phyloP scores from a whole-genome alignment of 2,797 vertebrate genomes.

The Enteromius fasciolatus region DNA sequence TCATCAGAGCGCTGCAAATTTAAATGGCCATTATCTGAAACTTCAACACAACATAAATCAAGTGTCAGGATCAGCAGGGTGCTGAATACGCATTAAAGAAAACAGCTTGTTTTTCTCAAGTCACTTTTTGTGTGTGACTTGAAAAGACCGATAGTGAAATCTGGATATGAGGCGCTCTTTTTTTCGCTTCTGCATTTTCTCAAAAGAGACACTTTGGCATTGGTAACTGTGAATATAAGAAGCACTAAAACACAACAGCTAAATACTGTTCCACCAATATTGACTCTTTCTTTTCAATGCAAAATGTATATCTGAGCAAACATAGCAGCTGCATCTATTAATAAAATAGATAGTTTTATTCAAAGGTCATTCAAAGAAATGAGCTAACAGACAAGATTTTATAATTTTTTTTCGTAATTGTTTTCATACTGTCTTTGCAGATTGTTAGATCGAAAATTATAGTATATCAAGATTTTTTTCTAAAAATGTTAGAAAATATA shows the following conservation, averaged over 20 bases:
- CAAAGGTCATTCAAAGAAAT: not conserved
- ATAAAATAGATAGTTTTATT: not conserved
- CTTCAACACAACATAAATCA: slow-evolving; percentile 52
- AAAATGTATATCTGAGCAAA: not conserved
- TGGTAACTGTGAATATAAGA: not conserved
- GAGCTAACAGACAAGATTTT: not conserved
- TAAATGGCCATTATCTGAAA: slow-evolving; percentile 29
- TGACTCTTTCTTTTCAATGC: no score
- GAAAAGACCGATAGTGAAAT: not conserved
- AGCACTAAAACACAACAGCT: slow-evolving; percentile 15
- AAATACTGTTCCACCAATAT: slow-evolving; percentile 3
- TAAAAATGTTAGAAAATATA: no score
- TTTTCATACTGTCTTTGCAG: not conserved
- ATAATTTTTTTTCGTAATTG: not conserved
- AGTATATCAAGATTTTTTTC: not conserved
- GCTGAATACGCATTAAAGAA: not conserved
- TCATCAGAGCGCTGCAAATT: slow-evolving; percentile 49
- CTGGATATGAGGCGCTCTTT: not conserved
- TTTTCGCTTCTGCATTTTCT: slow-evolving; percentile 8
- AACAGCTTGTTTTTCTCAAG: not conserved
- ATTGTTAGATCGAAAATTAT: not conserved
- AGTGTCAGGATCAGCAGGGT: not conserved
- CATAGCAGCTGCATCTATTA: not conserved
- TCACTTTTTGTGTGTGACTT: not conserved
- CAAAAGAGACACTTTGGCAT: slow-evolving; percentile 2